Evolutionary conservation across 2,113 vertebrate species (phyloP).

Genomic region (Mellivora capensis): DNA sequence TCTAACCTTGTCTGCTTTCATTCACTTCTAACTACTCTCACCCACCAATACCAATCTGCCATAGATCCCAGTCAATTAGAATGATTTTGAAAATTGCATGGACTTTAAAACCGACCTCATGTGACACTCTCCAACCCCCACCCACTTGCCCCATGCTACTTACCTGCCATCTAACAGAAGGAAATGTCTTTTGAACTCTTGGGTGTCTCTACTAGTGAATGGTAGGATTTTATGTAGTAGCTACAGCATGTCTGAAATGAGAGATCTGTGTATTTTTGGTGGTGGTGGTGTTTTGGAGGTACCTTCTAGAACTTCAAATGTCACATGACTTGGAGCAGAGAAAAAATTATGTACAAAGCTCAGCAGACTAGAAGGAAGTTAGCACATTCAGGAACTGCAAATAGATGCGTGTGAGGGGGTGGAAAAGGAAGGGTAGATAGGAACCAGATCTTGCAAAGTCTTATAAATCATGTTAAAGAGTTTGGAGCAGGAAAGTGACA

Average conservation of each 20-base stretch:
- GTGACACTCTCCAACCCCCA: neutral
- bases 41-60: neutral
- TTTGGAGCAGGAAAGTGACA: neutral
- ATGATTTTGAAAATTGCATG: neutral
- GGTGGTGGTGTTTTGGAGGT: neutral
- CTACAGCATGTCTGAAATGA: neutral
- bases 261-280: neutral
- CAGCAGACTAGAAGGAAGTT: neutral
- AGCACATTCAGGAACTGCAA: neutral
- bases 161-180: neutral
- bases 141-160: neutral
- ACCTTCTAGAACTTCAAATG: neutral
- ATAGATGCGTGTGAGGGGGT: neutral
- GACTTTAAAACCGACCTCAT: neutral
- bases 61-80: neutral
- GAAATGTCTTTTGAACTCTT: neutral
- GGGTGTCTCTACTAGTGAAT: neutral
- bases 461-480: neutral
- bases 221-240: neutral
- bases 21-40: neutral
- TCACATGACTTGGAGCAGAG: neutral
- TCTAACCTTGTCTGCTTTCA: neutral
- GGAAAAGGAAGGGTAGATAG: neutral
- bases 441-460: neutral
- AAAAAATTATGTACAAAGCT: conserved; percentile 41